Base-by-base conservation (phyloP, 37 sponge, comb jelly and placozoan species). In the Cliona cf. orientalis region DNA sequence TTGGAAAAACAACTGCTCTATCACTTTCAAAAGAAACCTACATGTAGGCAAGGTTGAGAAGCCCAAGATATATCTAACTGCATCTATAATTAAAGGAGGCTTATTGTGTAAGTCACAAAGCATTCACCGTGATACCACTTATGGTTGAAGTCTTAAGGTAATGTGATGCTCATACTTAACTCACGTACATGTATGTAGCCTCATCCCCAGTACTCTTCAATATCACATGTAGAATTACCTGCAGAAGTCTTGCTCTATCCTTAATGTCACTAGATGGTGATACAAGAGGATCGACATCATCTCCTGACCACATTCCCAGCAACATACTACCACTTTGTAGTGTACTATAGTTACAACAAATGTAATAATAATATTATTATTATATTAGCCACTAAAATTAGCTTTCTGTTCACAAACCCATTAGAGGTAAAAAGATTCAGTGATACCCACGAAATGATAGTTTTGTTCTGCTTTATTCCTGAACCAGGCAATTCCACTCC, bases 301-400 rank as follows among this genome's bases (percentile, higher is more conserved):
- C 88, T 2, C 69, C 88, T 46, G 33, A 19, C 88, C 88, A 88
- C 82, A 88, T 29, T n/a, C 77, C 78, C 31, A 88, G n/a, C 49
- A 88, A 19, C 58, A 70, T 43, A 33, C 71, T 14, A 5, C 88
- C 88, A 17, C 23, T 25, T 43, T 75, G 38, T 72, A 88, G 77
- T 3, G 36, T 41, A 9, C 87, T 86, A 62, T 25, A 22, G 40
- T n/a, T 5, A 68, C 64, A 68, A 11, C 7, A 29, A 68, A 12
- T 37, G 6, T 37, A 7, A 38, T 68, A 34, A 36, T n/a, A 26
- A 28, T 55, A 4, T 21, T 21, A 12, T 53, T 19, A 12, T 53
- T 21, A 53, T 19, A 53, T 53, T 53, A 21, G 56, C 12, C 19
- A 53, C 12, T 53, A n/a, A 66, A 5, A 2, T 29, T 34, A 35